Evolutionary conservation across 2,888 invertebrate species (phyloP), one percentile per base, ranked within the genome.

Genomic region (Dendrolimus pini): DNA sequence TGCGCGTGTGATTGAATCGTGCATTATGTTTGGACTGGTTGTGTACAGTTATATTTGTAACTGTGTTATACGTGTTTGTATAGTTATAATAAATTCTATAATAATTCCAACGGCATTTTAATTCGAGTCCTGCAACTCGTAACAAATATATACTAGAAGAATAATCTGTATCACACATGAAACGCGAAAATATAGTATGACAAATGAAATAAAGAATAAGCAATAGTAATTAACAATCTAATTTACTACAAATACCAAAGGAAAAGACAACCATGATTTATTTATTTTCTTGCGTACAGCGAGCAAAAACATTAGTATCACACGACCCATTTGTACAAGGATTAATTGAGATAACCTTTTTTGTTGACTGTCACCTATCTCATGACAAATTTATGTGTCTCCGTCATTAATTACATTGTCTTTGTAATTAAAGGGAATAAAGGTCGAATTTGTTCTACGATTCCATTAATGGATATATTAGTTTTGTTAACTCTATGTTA

Each of bases 311-410:
- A 68, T 72, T 68, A 65, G 60, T 56, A 56, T 56, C 59, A 52
- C 55, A 66, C 68, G 67, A 65, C 61, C 71, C 73, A 75, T 79
- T 77, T 74, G 76, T 75, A 71, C 66, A 57, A 63, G 72, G 77
- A 78, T 78, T 77, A 79, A 78, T 74, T 47, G 47, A 47, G 69
- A 71, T 70, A 70, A 70, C 68, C 71, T 73, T 76, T 75, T 77
- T 77, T 71, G 74, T 69, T 74, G 73, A 71, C 70, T 67, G 60
- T 61, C 63, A 60, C 67, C 66, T 69, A 68, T 47, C 67, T 70
- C 62, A 68, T 67, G 69, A 71, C 72, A 74, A 69, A 73, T 62
- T 67, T 65, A 61, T 60, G 59, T 56, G 55, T 61, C 61, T 14
- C 59, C 54, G 55, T 64, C 66, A 67, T 69, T 68, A 67, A 70